Evolutionary conservation across 1,140 invertebrate species (phyloP).

Genomic region (Nasonia longicornis): DNA sequence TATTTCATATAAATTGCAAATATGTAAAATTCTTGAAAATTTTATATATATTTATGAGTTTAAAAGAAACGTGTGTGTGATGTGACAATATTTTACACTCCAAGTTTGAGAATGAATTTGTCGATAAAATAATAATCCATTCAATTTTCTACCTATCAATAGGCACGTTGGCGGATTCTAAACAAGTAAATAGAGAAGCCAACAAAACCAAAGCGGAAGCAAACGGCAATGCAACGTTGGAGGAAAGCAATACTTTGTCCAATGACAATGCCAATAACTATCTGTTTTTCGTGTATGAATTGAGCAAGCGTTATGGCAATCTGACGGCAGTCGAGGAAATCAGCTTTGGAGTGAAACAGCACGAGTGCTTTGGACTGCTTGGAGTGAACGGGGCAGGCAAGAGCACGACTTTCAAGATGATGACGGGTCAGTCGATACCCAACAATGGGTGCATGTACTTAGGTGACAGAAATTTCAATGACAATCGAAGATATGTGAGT

Average conservation of each 20-base stretch:
- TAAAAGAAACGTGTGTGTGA: too few relatives aligned
- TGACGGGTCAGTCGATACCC: constrained; percentile 77
- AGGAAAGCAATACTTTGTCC: constrained; percentile 39
- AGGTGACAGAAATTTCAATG: constrained; percentile 60
- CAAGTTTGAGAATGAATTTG: too few relatives aligned
- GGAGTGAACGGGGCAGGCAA: constrained; percentile 89
- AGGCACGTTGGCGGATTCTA: not conserved
- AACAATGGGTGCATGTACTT: constrained; percentile 73
- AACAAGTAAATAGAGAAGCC: not conserved
- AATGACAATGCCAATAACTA: constrained; percentile 50
- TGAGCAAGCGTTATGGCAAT: constrained; percentile 79
- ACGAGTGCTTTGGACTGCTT: constrained; percentile 87
- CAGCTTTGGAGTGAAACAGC: constrained; percentile 78
- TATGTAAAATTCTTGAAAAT: too few relatives aligned
- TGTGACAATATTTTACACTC: too few relatives aligned
- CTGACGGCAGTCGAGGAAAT: constrained; percentile 77
- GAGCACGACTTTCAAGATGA: constrained; percentile 89
- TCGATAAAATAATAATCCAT: too few relatives aligned
- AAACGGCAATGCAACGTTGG: constrained; percentile 26
- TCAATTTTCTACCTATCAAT: not conserved
- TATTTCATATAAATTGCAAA: too few relatives aligned
- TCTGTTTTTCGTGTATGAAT: constrained; percentile 65
- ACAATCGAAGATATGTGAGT: constrained; percentile 67
- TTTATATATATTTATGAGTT: too few relatives aligned
- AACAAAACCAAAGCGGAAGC: constrained; percentile 9